Evolutionary conservation across 2,888 invertebrate species (phyloP), one percentile per base, ranked within the genome.

Genomic region (Scaptomyza parva): DNA sequence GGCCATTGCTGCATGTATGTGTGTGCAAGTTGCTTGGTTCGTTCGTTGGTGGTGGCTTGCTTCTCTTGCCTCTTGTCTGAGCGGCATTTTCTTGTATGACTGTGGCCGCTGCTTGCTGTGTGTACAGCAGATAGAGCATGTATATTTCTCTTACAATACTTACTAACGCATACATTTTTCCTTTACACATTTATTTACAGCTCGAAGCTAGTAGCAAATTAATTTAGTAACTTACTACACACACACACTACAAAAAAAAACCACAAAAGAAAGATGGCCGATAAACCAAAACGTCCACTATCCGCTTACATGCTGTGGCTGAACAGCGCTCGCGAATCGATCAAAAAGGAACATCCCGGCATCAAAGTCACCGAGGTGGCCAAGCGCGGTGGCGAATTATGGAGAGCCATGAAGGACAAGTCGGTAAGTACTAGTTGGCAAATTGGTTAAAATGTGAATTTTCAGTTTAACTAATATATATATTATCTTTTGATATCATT

Each of bases 241-340:
- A 28, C 30, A 33, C 30, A 30, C 11, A 33, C 2, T 7, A 35
- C 7, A 77, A 47, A 9, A 84, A 44, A 70, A 54, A 55, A 39
- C 47, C 40, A 70, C 57, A 70, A 45, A 69, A 55, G 43, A 3
- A 96, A 93, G 94, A 96, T 93, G 95, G 95, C 90, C 94, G 95
- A 93, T 96, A 99, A 94, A 92, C 99, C 99, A 47, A 99, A 99
- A 92, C 94, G 98, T 89, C 96, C 98, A 37, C 94, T 95, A 89
- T 96, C 98, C 48, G 98, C 97, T 2, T 99, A 97, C 91, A 97
- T 99, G 96, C 91, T 99, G 78, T 99, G 98, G 98, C 93, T 99
- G 78, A 98, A 97, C 91, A 97, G 96, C 79, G 95, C 94, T 66
- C 94, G 99, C 78, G 97, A 97, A 86, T 93, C 94, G 77, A 97